These are phyloP conservation scores for Aricia artaxerxes DNA, from an alignment of 2,888 invertebrate species.

Conservation along the genomic window DNA sequence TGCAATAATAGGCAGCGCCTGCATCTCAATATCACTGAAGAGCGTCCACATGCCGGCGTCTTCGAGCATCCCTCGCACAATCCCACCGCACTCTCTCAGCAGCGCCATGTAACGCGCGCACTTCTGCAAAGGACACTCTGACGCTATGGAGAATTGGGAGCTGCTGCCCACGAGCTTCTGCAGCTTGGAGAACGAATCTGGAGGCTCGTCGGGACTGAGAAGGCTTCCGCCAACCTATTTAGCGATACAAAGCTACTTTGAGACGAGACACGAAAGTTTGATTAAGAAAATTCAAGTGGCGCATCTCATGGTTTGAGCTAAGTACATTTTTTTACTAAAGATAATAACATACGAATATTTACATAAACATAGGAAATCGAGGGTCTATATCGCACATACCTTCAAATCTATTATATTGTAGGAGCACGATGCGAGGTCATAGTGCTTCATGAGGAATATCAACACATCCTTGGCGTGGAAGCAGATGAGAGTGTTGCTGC, in stretches of 20 bases:
- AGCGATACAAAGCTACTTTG: not conserved
- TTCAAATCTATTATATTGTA: slow-evolving; percentile 54
- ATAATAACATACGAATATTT: too few species aligned
- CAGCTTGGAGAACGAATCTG: slow-evolving; percentile 59
- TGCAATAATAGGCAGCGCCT: slow-evolving; percentile 65
- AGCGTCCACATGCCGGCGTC: slow-evolving; percentile 62
- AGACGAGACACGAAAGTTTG: not conserved
- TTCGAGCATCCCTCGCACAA: slow-evolving; percentile 47
- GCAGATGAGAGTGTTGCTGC: slow-evolving; percentile 55
- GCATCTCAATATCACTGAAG: slow-evolving; percentile 70
- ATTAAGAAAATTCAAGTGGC: too few species aligned
- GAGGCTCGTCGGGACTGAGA: slow-evolving; percentile 66
- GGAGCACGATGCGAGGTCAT: slow-evolving; percentile 44
- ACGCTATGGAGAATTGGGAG: slow-evolving; percentile 55
- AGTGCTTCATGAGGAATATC: slow-evolving; percentile 53
- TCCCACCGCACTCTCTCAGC: slow-evolving; percentile 50
- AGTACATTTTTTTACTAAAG: too few species aligned
- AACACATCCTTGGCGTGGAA: slow-evolving; percentile 64
- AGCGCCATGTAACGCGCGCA: slow-evolving; percentile 56
- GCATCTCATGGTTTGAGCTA: too few species aligned
- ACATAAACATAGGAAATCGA: too few species aligned
- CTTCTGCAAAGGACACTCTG: slow-evolving; percentile 58
- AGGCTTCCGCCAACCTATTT: slow-evolving; percentile 67
- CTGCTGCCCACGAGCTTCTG: slow-evolving; percentile 53
- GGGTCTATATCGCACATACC: slow-evolving; percentile 46